Percentiles rank a stretch among this genome's conserved stretches.
These are phyloP conservation scores for Epinotia demarniana DNA, from an alignment of 2,888 invertebrate species.

Conservation along the genomic window DNA sequence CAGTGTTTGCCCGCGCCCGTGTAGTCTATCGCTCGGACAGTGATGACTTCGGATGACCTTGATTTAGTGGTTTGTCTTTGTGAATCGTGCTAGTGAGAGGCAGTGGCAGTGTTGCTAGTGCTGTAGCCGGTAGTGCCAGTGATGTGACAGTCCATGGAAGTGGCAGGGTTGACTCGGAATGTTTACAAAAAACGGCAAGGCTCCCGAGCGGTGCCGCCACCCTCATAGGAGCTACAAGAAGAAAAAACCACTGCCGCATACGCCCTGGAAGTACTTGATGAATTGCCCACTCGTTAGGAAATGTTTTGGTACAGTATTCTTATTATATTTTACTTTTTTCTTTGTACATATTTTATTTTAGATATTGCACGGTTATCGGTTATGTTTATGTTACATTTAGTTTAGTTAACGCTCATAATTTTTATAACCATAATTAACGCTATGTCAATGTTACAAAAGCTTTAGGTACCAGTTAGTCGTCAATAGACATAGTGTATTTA, in stretches of 20 bases:
- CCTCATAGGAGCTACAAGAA: constrained; percentile 79
- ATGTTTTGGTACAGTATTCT: constrained; percentile 84
- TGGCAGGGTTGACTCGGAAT: constrained; percentile 78
- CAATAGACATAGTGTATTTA: constrained; percentile 4
- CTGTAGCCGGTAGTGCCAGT: constrained; percentile 60
- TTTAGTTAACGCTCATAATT: constrained; percentile 4
- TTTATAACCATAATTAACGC: neutral
- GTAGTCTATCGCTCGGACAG: constrained; percentile 70
- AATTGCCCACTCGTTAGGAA: constrained; percentile 85
- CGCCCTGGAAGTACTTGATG: constrained; percentile 85
- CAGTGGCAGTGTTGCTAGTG: constrained; percentile 62
- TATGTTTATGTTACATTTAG: neutral
- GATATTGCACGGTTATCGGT: neutral
- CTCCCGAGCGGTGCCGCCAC: constrained; percentile 80
- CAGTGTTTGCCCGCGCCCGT: constrained; percentile 75
- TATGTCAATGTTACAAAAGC: neutral
- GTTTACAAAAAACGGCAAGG: constrained; percentile 82
- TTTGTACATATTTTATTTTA: constrained; percentile 28
- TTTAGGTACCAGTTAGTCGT: neutral
- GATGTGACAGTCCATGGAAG: constrained; percentile 82
- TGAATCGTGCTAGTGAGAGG: constrained; percentile 72
- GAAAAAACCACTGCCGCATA: constrained; percentile 81
- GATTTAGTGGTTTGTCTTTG: constrained; percentile 69
- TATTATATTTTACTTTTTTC: constrained; percentile 54
- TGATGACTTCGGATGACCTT: constrained; percentile 79